A percentile compares a stretch with the other conserved stretches of the same genome.
phyloP scores from a whole-genome alignment of 2,113 vertebrate genomes.

The Macrotis lagotis region DNA sequence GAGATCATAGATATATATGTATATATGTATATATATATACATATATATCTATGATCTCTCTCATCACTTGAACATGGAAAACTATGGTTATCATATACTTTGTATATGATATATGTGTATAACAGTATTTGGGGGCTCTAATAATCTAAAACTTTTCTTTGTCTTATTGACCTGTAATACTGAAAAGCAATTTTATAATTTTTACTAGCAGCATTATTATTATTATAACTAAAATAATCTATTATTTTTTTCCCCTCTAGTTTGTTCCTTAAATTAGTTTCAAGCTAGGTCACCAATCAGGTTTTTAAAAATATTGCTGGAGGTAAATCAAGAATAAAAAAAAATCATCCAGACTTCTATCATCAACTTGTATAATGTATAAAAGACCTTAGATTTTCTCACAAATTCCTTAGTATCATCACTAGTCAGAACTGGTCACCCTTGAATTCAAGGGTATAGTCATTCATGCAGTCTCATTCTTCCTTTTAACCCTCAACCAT shows the following conservation, averaged over 20 bases:
- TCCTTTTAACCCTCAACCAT: background rate
- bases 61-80: background rate
- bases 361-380: constrained; percentile 7
- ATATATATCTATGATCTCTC: too few relatives aligned
- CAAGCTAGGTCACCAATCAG: background rate
- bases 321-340: background rate
- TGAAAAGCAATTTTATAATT: background rate
- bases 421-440: background rate
- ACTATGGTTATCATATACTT: background rate
- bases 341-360: background rate
- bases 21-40: too few relatives aligned
- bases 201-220: background rate
- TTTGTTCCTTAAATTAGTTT: background rate
- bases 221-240: background rate
- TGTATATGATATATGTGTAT: too few relatives aligned
- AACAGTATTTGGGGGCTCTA: background rate
- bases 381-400: background rate
- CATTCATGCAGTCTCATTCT: background rate
- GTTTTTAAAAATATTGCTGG: constrained; percentile 30
- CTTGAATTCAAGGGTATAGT: constrained; percentile 26
- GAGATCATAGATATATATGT: too few relatives aligned
- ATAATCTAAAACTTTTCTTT: background rate
- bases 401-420: constrained; percentile 6
- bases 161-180: background rate
- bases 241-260: background rate